phyloP scores from a whole-genome alignment of 2,888 invertebrate species.

The Drosophila algonquin region DNA sequence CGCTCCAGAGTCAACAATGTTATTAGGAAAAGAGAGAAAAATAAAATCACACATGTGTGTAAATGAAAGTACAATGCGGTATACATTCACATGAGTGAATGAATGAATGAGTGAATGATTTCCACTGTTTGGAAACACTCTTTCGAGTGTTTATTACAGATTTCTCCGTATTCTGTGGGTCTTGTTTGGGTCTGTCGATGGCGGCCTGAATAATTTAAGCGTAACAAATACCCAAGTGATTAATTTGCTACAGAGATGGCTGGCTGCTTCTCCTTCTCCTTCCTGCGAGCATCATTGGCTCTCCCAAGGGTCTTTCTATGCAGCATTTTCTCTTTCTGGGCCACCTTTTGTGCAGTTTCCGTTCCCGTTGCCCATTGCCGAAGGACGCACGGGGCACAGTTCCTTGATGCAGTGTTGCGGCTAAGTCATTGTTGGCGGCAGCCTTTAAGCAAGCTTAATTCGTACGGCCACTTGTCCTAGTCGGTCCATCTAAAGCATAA shows the following conservation, averaged over 20 bases:
- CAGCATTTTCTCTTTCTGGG: background rate
- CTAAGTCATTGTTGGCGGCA: conserved; percentile 6
- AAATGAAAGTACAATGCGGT: conserved; percentile 3
- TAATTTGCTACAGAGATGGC: conserved; percentile 46
- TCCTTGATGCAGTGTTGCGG: background rate
- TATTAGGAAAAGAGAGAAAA: conserved; percentile 25
- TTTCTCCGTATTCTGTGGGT: background rate
- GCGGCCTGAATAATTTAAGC: conserved; percentile 49
- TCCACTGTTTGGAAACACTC: conserved; percentile 12
- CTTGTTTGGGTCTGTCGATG: background rate
- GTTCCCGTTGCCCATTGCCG: background rate
- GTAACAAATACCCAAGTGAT: conserved; percentile 59
- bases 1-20: conserved; percentile 44
- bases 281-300: background rate
- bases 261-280: background rate
- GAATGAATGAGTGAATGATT: conserved; percentile 12
- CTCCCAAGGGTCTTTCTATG: background rate
- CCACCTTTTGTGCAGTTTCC: conserved; percentile 2
- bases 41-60: conserved; percentile 15
- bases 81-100: background rate
- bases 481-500: conserved; percentile 3
- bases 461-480: conserved; percentile 56
- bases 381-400: background rate
- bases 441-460: conserved; percentile 51
- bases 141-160: conserved; percentile 19